A percentile compares a stretch with the other conserved stretches of the same genome.
Evolutionary conservation across 2,113 vertebrate species (phyloP).

Genomic region (Larimichthys crocea): DNA sequence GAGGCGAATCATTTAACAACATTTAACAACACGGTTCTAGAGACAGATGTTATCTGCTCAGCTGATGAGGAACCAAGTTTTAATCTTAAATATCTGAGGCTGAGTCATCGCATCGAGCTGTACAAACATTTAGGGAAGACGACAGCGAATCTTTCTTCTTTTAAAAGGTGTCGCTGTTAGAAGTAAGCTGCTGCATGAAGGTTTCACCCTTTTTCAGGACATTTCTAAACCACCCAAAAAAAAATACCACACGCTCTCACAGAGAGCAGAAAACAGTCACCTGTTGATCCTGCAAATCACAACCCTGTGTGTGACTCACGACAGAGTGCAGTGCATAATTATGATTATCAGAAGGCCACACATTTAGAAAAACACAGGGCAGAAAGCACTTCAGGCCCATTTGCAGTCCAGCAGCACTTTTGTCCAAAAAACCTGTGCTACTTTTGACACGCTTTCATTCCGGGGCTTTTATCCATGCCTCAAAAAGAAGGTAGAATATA

Average conservation of each 20-base stretch:
- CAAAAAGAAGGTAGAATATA: not conserved
- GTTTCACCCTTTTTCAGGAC: conserved; percentile 3
- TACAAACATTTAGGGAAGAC: not conserved
- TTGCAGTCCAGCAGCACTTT: conserved; percentile 29
- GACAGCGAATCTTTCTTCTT: not conserved
- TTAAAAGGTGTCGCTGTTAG: not conserved
- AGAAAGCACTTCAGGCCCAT: conserved; percentile 52
- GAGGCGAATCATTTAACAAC: conserved; percentile 21
- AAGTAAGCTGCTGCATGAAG: not conserved
- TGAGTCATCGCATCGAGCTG: conserved; percentile 39
- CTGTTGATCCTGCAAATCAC: conserved; percentile 46
- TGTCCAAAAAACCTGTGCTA: not conserved
- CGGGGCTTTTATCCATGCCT: not conserved
- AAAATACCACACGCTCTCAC: not conserved
- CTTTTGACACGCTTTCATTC: conserved; percentile 30
- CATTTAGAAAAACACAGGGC: conserved; percentile 43
- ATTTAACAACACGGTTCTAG: conserved; percentile 26
- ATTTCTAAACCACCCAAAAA: not conserved
- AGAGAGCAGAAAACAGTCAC: conserved; percentile 23
- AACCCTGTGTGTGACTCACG: conserved; percentile 33
- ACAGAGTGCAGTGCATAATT: conserved; percentile 43
- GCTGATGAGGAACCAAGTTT: conserved; percentile 31
- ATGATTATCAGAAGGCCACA: conserved; percentile 32
- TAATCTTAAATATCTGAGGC: conserved; percentile 18
- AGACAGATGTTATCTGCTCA: conserved; percentile 29